Percentiles rank a stretch among this genome's conserved stretches.
phyloP scores from a whole-genome alignment of 2,888 invertebrate genomes.

The Pterobdella sp. region DNA sequence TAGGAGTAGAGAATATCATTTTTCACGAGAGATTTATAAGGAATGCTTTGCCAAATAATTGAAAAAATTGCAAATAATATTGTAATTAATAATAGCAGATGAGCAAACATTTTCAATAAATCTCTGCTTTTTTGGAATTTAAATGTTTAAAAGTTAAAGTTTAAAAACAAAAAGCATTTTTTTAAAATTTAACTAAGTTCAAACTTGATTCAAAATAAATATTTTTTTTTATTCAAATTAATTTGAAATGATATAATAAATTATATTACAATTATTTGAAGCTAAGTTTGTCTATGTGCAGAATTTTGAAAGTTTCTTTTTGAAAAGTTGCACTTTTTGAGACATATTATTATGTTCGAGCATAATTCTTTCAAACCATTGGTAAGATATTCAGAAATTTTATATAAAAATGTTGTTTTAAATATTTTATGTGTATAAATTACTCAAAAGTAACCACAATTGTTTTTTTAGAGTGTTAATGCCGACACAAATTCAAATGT shows the following conservation, averaged over 20 bases:
- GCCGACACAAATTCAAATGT: background rate
- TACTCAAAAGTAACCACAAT: background rate
- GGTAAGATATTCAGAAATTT: background rate
- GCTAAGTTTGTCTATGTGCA: too few relatives aligned
- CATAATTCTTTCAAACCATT: background rate
- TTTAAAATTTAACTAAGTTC: background rate
- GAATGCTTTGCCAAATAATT: slow-evolving; percentile 34
- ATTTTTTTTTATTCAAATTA: too few relatives aligned
- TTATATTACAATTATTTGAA: too few relatives aligned
- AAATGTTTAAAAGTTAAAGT: background rate
- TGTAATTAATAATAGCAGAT: slow-evolving; percentile 32
- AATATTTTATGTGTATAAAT: background rate
- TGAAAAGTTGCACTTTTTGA: too few relatives aligned
- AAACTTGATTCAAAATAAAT: background rate
- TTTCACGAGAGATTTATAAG: slow-evolving; percentile 30
- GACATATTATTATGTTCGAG: background rate
- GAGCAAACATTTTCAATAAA: slow-evolving; percentile 33
- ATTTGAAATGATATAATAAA: too few relatives aligned
- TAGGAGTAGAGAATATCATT: slow-evolving; percentile 31
- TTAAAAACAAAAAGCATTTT: background rate
- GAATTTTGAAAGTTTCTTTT: too few relatives aligned
- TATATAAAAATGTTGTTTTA: too few relatives aligned
- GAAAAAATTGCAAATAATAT: slow-evolving; percentile 30
- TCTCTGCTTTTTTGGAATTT: background rate
- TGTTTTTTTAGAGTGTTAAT: background rate